A percentile compares a stretch with the other conserved stretches of the same genome.
Conservation (phyloP, 2,888 invertebrate species). For the Cremastinae sp. region DNA sequence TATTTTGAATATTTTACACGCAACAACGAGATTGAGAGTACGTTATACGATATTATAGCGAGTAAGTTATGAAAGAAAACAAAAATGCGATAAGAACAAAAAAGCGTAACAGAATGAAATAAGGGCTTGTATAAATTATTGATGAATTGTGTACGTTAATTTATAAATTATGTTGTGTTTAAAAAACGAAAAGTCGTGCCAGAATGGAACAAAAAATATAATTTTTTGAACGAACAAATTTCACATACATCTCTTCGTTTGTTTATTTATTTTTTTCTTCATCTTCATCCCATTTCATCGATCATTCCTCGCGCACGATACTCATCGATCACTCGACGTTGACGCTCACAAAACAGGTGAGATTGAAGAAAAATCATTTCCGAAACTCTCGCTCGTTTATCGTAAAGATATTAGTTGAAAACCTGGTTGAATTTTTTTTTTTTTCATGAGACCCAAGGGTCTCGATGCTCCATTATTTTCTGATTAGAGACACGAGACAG, state of each 20-base stretch:
- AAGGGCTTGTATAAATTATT: slow-evolving; percentile 73
- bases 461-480: background rate
- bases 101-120: background rate
- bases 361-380: no score
- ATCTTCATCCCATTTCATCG: slow-evolving; percentile 39
- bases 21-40: slow-evolving; percentile 45
- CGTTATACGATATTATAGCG: slow-evolving; percentile 55
- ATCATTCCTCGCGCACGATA: slow-evolving; percentile 22
- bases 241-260: slow-evolving; percentile 54
- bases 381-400: no score
- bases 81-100: slow-evolving; percentile 12
- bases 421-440: no score
- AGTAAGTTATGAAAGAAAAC: slow-evolving; percentile 39
- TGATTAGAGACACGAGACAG: background rate
- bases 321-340: slow-evolving; percentile 5
- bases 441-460: no score
- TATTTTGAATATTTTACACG: slow-evolving; percentile 14
- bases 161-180: slow-evolving; percentile 80
- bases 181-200: slow-evolving; percentile 74
- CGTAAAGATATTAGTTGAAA: no score
- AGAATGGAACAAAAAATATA: slow-evolving; percentile 78
- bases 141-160: slow-evolving; percentile 79
- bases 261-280: slow-evolving; percentile 52
- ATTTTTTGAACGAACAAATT: slow-evolving; percentile 77
- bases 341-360: no score